These are phyloP conservation scores for Oncorhynchus clarkii DNA, from an alignment of 2,113 vertebrate species.

Conservation along the genomic window DNA sequence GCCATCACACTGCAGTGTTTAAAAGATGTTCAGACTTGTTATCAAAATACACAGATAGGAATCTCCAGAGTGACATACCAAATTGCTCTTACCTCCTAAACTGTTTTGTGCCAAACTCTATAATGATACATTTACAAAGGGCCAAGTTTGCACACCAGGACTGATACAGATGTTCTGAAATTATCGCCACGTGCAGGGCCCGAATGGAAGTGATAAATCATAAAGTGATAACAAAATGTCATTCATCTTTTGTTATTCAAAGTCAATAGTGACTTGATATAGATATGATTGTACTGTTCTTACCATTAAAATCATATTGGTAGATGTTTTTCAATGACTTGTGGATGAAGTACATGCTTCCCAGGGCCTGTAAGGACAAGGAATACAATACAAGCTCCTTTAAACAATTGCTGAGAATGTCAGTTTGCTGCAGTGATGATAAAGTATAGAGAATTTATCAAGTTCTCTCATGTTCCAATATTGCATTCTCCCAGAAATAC, in stretches of 20 bases:
- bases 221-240: neutral
- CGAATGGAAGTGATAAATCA: neutral
- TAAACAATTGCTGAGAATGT: neutral
- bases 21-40: constrained; percentile 13
- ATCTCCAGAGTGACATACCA: constrained; percentile 9
- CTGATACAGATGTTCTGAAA: neutral
- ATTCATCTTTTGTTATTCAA: constrained; percentile 6
- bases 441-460: neutral
- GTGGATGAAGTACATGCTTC: constrained; percentile 82
- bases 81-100: neutral
- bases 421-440: neutral
- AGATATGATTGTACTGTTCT: constrained; percentile 13
- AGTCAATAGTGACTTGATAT: neutral
- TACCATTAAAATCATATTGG: constrained; percentile 79
- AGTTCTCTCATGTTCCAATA: neutral
- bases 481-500: neutral
- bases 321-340: constrained; percentile 73
- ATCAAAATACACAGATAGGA: neutral
- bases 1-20: constrained; percentile 36
- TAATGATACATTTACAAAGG: neutral
- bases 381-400: constrained; percentile 4
- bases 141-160: neutral
- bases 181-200: neutral
- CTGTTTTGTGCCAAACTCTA: neutral
- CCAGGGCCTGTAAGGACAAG: constrained; percentile 71